Conservation (phyloP, 2,113 vertebrate species). For the Otolemur garnettii region DNA sequence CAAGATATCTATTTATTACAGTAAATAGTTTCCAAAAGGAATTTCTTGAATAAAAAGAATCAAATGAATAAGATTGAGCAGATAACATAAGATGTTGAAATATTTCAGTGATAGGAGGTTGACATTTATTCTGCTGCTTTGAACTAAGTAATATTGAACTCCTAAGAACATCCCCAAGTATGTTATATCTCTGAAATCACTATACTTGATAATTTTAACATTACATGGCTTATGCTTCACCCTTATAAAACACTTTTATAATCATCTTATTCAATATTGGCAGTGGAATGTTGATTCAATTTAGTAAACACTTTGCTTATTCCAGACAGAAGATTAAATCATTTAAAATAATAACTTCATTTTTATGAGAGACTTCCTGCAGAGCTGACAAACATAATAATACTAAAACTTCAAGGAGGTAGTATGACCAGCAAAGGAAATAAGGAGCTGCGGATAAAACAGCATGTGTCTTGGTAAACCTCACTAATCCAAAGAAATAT, state of each 20-base stretch:
- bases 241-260: not conserved
- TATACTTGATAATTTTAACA: not conserved
- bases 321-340: not conserved
- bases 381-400: not conserved
- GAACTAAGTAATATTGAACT: not conserved
- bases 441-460: not conserved
- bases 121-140: not conserved
- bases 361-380: constrained; percentile 31
- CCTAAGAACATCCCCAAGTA: not conserved
- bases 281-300: not conserved
- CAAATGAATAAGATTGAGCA: constrained; percentile 6
- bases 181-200: not conserved
- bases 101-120: not conserved
- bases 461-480: not conserved
- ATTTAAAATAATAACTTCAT: not conserved
- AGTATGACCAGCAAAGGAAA: not conserved
- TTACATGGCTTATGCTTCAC: not conserved
- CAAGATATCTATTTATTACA: not conserved
- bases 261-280: not conserved
- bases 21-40: not conserved
- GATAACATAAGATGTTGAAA: not conserved
- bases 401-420: not conserved
- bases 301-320: constrained; percentile 10
- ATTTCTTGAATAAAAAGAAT: constrained; percentile 22
- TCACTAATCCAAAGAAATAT: constrained; percentile 21